Evolutionary conservation across 2,888 invertebrate species (phyloP).

Genomic region (Nomada ruficornis): DNA sequence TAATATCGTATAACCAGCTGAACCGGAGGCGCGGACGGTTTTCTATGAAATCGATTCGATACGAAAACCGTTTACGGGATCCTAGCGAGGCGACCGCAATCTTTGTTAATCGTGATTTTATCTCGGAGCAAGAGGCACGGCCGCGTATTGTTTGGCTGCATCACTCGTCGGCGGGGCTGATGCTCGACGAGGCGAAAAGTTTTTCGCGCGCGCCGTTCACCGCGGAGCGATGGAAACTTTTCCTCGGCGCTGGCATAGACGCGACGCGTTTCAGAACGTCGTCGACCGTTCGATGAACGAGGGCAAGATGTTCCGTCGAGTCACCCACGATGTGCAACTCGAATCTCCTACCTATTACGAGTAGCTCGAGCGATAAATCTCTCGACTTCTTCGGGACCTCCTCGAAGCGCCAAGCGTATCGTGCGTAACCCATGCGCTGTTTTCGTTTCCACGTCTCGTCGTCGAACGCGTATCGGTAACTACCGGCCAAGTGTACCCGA

Average conservation of each 20-base stretch:
- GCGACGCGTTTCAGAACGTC: not conserved
- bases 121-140: conserved; percentile 43
- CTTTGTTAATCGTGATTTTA: conserved; percentile 47
- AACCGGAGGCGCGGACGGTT: conserved; percentile 71
- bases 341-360: conserved; percentile 76
- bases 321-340: conserved; percentile 74
- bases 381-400: conserved; percentile 75
- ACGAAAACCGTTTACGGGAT: conserved; percentile 35
- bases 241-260: not conserved
- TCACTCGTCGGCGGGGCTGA: conserved; percentile 11
- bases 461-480: conserved; percentile 15
- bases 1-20: conserved; percentile 83
- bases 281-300: not conserved
- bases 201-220: conserved; percentile 23
- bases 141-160: conserved; percentile 36
- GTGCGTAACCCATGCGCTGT: not conserved
- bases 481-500: conserved; percentile 42
- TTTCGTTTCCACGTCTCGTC: not conserved
- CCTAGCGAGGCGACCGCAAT: conserved; percentile 22
- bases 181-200: conserved; percentile 19
- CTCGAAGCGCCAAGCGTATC: conserved; percentile 70
- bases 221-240: not conserved
- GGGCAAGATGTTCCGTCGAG: conserved; percentile 28
- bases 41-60: conserved; percentile 54
- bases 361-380: conserved; percentile 78